These are phyloP conservation scores for Globicephala melas DNA, from an alignment of 2,113 vertebrate species.

Conservation along the genomic window DNA sequence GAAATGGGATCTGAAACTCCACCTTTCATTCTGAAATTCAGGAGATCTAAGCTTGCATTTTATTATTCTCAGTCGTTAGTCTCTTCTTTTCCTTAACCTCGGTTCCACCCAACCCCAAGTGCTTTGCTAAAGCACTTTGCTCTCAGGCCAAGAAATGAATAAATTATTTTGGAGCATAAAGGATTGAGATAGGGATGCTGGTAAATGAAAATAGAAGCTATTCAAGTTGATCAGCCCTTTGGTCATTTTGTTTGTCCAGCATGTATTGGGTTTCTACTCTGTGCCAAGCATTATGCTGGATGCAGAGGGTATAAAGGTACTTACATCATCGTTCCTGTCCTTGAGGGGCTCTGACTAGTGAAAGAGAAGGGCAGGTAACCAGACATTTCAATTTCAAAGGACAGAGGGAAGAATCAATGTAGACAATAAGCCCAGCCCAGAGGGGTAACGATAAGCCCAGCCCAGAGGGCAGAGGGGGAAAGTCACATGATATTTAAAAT, in stretches of 20 bases:
- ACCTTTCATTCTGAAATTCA: constrained; percentile 35
- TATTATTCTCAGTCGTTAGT: neutral
- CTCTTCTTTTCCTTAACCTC: neutral
- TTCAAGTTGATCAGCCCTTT: neutral
- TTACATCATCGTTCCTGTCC: neutral
- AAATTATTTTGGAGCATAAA: neutral
- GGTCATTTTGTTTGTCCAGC: neutral
- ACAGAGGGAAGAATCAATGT: neutral
- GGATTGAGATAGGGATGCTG: neutral
- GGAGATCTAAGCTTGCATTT: constrained; percentile 40
- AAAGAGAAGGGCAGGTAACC: neutral
- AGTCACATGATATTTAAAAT: neutral
- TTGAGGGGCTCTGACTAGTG: neutral
- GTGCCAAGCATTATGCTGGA: neutral
- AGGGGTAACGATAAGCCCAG: neutral
- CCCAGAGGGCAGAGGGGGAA: neutral
- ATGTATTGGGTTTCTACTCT: too few species aligned
- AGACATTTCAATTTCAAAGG: neutral
- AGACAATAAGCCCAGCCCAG: neutral
- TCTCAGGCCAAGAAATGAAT: neutral
- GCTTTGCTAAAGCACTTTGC: neutral
- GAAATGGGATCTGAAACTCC: constrained; percentile 13
- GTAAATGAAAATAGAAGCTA: neutral
- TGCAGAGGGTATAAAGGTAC: neutral
- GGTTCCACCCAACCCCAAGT: neutral